Percentiles rank a stretch among this genome's conserved stretches.
These are phyloP conservation scores for Sphenodon punctatus DNA, from an alignment of 2,797 vertebrate genomes.

Conservation along the genomic window DNA sequence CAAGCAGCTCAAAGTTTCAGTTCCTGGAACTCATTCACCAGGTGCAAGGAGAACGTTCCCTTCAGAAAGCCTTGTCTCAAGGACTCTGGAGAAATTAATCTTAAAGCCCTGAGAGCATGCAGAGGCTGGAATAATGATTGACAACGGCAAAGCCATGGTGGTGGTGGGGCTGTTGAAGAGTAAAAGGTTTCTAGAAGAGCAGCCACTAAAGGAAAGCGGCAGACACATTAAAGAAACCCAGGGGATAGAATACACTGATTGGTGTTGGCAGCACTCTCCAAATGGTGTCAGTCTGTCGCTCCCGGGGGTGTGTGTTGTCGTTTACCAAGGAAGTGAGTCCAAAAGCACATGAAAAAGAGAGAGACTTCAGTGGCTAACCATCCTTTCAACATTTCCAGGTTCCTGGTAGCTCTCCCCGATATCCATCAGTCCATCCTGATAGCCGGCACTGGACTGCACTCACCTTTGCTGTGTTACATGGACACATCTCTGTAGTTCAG, in stretches of 20 bases:
- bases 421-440: constrained; percentile 92
- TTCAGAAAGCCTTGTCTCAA: neutral
- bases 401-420: constrained; percentile 83
- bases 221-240: constrained; percentile 10
- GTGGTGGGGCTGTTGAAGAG: neutral
- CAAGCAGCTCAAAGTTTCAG: neutral
- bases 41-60: neutral
- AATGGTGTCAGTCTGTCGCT: neutral
- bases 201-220: neutral
- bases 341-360: neutral
- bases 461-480: constrained; percentile 92
- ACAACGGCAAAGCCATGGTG: constrained; percentile 3
- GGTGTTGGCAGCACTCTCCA: neutral
- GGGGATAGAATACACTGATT: neutral
- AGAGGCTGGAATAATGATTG: neutral
- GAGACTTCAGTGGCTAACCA: neutral
- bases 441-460: constrained; percentile 95
- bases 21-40: neutral
- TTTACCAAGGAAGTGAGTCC: neutral
- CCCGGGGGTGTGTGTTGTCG: neutral
- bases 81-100: neutral
- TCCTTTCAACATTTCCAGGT: constrained; percentile 76
- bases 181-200: neutral
- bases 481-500: constrained; percentile 97
- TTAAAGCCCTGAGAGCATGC: neutral